Conservation (phyloP, 2,113 vertebrate species). For the Pomatorhinus ruficollis region DNA sequence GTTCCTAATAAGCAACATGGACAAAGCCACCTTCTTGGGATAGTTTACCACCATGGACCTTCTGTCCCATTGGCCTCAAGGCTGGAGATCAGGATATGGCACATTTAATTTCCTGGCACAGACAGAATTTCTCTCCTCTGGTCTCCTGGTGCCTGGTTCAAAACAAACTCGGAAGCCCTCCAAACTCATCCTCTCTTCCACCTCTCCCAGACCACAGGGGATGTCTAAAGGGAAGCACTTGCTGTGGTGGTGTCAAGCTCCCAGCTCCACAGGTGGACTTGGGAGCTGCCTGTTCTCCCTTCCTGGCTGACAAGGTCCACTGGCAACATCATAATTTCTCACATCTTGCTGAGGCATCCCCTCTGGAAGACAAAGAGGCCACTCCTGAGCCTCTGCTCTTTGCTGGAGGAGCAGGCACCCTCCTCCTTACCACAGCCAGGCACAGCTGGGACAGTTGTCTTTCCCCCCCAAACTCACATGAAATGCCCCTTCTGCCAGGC, state of each 20-base stretch:
- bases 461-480: rapidly evolving
- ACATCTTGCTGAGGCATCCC: not conserved
- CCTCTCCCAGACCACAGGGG: not conserved
- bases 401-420: not conserved
- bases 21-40: not conserved
- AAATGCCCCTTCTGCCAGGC: not conserved
- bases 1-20: not conserved
- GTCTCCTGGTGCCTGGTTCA: rapidly evolving
- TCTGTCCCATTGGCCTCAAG: not conserved
- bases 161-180: not conserved
- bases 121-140: not conserved
- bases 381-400: not conserved
- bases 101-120: not conserved
- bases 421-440: not conserved
- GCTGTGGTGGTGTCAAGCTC: not conserved
- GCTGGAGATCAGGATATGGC: not conserved
- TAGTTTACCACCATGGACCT: not conserved
- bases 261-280: not conserved
- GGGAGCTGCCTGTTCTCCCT: not conserved
- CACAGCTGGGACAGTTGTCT: not conserved
- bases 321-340: not conserved
- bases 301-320: not conserved
- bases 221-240: not conserved
- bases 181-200: not conserved
- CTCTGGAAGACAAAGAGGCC: not conserved